Conservation (phyloP, 64 coral and sea anemone species). For the Anthopleura sola region DNA sequence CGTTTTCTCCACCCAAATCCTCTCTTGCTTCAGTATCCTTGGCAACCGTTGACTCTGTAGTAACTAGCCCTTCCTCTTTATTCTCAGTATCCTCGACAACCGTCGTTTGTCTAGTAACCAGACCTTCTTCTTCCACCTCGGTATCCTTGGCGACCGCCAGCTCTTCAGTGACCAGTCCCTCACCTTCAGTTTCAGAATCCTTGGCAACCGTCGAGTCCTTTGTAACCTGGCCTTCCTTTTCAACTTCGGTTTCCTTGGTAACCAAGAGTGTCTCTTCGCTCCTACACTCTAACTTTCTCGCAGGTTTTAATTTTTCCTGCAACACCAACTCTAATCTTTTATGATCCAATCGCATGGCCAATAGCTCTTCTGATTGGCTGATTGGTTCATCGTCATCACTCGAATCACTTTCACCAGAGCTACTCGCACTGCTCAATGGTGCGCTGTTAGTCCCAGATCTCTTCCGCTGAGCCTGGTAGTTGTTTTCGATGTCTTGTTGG, state of each 20-base stretch:
- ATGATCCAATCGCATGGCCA: background rate
- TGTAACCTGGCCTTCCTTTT: background rate
- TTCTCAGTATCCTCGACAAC: background rate
- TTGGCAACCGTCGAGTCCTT: background rate
- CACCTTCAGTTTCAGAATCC: background rate
- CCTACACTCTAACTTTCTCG: constrained; percentile 18
- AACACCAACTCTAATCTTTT: background rate
- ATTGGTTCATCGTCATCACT: constrained; percentile 17
- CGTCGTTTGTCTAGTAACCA: background rate
- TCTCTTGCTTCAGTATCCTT: background rate
- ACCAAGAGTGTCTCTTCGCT: constrained; percentile 8
- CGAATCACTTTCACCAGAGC: constrained; percentile 50
- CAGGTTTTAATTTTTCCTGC: background rate
- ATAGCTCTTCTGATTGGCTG: background rate
- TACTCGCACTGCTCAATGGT: constrained; percentile 42
- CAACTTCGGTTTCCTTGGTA: background rate
- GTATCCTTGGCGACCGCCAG: background rate
- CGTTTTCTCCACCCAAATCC: background rate
- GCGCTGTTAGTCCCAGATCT: constrained; percentile 38
- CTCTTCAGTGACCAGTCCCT: background rate
- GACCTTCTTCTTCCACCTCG: background rate
- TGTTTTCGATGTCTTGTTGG: constrained; percentile 8
- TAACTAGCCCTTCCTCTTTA: background rate
- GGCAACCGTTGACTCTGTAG: background rate
- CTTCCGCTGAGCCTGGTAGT: constrained; percentile 15